Conservation (phyloP, 1,140 invertebrate genomes). For the Bicyclus anynana region DNA sequence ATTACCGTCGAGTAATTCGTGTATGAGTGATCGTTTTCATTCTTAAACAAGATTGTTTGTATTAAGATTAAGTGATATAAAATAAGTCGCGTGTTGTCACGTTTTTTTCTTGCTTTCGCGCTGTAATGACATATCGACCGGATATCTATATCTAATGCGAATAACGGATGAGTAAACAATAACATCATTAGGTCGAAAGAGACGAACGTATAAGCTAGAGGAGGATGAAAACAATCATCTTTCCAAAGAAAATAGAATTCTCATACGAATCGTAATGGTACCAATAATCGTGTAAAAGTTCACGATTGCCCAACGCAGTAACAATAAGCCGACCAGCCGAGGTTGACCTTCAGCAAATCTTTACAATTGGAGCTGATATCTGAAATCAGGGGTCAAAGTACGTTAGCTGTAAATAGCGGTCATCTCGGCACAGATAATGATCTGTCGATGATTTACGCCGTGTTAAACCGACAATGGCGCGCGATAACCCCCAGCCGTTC, state of each 20-base stretch:
- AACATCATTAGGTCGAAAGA: constrained; percentile 56
- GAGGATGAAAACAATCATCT: constrained; percentile 46
- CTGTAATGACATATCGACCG: constrained; percentile 50
- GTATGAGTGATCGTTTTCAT: constrained; percentile 4
- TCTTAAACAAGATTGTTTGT: neutral
- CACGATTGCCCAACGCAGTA: constrained; percentile 70
- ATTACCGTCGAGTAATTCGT: neutral
- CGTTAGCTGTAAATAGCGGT: constrained; percentile 51
- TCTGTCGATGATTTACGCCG: constrained; percentile 72
- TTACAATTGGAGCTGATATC: constrained; percentile 27
- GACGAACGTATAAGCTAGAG: constrained; percentile 29
- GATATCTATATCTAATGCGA: constrained; percentile 49
- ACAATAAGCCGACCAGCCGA: constrained; percentile 51
- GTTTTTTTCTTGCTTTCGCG: neutral
- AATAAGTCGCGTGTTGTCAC: constrained; percentile 1
- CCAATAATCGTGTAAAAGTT: constrained; percentile 76
- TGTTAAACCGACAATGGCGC: constrained; percentile 68
- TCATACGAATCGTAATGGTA: constrained; percentile 73
- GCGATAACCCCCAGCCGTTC: constrained; percentile 50
- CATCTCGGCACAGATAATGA: constrained; percentile 66
- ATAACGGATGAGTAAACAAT: constrained; percentile 69
- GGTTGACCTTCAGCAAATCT: constrained; percentile 45
- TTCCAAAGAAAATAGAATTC: constrained; percentile 73
- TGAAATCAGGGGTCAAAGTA: constrained; percentile 35
- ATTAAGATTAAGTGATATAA: neutral